These are phyloP conservation scores for Drosophila paranaensis DNA, from an alignment of 2,888 invertebrate species.

Conservation along the genomic window DNA sequence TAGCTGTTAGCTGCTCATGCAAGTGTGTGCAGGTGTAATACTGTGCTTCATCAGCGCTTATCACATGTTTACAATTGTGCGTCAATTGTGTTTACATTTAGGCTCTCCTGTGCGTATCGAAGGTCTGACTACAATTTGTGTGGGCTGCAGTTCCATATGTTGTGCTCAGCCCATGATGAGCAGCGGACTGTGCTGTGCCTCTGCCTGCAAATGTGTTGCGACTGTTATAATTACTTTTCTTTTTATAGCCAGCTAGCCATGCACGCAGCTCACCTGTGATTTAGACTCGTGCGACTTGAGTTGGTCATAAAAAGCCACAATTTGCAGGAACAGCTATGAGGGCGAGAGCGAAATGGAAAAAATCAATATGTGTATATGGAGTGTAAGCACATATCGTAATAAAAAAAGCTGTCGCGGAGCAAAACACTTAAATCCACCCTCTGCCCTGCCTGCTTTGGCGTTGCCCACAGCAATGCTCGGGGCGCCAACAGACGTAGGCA, in stretches of 20 bases:
- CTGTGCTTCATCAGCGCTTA: conserved; percentile 31
- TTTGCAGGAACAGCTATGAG: conserved; percentile 31
- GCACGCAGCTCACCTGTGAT: conserved; percentile 38
- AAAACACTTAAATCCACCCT: conserved; percentile 39
- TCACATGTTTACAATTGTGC: conserved; percentile 45
- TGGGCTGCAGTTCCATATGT: conserved; percentile 10
- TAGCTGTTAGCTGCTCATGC: conserved; percentile 3
- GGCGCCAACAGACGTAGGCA: conserved; percentile 41
- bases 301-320: conserved; percentile 17
- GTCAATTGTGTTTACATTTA: conserved; percentile 21
- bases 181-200: conserved; percentile 10
- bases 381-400: conserved; percentile 34
- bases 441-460: conserved; percentile 32
- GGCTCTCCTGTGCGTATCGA: conserved; percentile 20
- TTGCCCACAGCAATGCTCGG: conserved; percentile 53
- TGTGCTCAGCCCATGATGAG: conserved; percentile 48
- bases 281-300: conserved; percentile 14
- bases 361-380: conserved; percentile 43
- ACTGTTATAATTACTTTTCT: conserved; percentile 11
- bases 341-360: conserved; percentile 13
- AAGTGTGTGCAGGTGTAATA: conserved; percentile 24
- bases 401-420: conserved; percentile 21
- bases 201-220: conserved; percentile 25
- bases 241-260: conserved; percentile 3
- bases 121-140: conserved; percentile 10